Percentiles rank a stretch among this genome's conserved stretches.
Conservation (phyloP, 2,797 vertebrate species). For the Cynopterus sphinx region DNA sequence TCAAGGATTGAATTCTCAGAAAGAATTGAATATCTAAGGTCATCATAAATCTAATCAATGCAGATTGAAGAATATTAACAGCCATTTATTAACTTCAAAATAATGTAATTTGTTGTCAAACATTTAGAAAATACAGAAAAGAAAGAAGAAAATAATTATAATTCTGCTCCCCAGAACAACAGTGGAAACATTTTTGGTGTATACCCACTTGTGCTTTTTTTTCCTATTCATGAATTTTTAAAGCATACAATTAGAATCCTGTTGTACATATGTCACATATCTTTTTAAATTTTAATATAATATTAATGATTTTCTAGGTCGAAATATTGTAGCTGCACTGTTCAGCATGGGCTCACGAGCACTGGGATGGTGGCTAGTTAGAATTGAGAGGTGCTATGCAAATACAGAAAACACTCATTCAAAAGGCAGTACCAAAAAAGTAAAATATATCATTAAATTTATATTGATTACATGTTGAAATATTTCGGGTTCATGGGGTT, state of each 20-base stretch:
- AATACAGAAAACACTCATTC: not conserved
- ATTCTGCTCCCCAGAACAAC: not conserved
- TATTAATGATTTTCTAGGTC: not conserved
- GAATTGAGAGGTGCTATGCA: not conserved
- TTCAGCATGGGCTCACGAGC: not conserved
- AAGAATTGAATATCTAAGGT: not conserved
- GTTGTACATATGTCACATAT: not conserved
- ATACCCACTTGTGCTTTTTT: not conserved
- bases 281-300: constrained; percentile 39
- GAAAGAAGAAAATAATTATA: not conserved
- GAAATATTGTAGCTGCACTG: not conserved
- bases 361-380: not conserved
- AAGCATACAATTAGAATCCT: constrained; percentile 12
- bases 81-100: constrained; percentile 10
- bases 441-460: not conserved
- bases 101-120: not conserved
- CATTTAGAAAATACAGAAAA: not conserved
- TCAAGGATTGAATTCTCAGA: not conserved
- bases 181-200: not conserved
- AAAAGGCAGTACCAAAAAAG: not conserved
- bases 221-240: constrained; percentile 35
- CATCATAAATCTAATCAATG: not conserved
- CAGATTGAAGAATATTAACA: constrained; percentile 14
- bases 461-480: not conserved
- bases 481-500: not conserved